A percentile compares a stretch with the other conserved stretches of the same genome.
These are phyloP conservation scores for Cygnus olor DNA, from an alignment of 2,797 vertebrate species.

Conservation along the genomic window DNA sequence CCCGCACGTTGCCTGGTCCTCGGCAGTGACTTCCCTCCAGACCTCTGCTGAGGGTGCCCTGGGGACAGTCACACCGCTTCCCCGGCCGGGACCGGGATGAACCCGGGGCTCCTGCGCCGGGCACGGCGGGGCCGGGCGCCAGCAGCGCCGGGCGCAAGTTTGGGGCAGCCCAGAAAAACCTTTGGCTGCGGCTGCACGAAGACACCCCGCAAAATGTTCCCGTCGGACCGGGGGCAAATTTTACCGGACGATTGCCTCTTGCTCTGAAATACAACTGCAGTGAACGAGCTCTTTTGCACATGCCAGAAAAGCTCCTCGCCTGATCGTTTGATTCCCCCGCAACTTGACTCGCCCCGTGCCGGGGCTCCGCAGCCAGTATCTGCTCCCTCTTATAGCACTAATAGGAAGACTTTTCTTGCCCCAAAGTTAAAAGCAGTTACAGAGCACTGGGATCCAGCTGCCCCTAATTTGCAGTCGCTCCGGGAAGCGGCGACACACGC, in stretches of 20 bases:
- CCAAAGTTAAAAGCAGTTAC: slow-evolving; percentile 28
- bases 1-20: background rate
- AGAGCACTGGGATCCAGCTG: slow-evolving; percentile 37
- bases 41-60: background rate
- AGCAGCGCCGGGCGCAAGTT: background rate
- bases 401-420: background rate
- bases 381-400: background rate
- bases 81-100: background rate
- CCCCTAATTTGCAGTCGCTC: slow-evolving; percentile 36
- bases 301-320: background rate
- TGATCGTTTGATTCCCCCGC: background rate
- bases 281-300: background rate
- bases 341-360: background rate
- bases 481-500: background rate
- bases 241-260: background rate
- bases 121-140: background rate
- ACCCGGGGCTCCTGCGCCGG: background rate
- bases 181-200: background rate
- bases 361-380: background rate
- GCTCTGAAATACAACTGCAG: background rate
- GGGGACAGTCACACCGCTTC: background rate
- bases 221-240: background rate
- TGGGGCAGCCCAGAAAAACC: background rate
- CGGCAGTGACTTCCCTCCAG: background rate
- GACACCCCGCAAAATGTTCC: background rate